Evolutionary conservation across 2,113 vertebrate species (phyloP).

Genomic region (Erythrocebus patas): DNA sequence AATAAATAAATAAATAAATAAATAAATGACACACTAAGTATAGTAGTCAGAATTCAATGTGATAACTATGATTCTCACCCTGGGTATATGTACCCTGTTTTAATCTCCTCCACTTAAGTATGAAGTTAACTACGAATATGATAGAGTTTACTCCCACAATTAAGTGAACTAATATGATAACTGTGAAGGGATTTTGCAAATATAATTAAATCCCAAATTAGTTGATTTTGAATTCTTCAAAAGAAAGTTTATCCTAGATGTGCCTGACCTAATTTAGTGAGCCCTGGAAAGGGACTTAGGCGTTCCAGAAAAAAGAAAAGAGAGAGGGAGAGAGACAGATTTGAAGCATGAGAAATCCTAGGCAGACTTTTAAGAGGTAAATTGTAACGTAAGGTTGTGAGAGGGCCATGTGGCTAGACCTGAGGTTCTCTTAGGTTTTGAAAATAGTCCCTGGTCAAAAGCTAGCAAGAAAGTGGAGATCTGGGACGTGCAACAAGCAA

Average conservation of each 20-base stretch:
- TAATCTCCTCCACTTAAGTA: neutral
- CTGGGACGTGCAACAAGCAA: neutral
- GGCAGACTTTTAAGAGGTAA: neutral
- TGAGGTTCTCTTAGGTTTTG: neutral
- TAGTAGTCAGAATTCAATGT: neutral
- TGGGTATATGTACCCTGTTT: neutral
- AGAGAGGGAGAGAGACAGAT: neutral
- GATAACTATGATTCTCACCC: neutral
- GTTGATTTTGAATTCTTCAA: neutral
- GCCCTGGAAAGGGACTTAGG: neutral
- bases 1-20: too few relatives aligned
- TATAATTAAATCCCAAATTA: neutral
- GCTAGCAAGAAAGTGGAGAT: neutral
- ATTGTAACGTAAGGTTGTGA: neutral
- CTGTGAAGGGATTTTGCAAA: neutral
- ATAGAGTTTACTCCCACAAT: neutral
- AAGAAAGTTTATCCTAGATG: neutral
- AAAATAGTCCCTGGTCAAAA: neutral
- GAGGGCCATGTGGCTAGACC: neutral
- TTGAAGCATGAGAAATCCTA: neutral
- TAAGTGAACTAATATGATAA: neutral
- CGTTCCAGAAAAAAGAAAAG: neutral
- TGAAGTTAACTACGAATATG: neutral
- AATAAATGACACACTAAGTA: neutral
- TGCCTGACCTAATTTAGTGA: neutral